A percentile compares a stretch with the other conserved stretches of the same genome.
phyloP scores from a whole-genome alignment of 2,797 vertebrate species.

The Hephaestus fuliginosus region DNA sequence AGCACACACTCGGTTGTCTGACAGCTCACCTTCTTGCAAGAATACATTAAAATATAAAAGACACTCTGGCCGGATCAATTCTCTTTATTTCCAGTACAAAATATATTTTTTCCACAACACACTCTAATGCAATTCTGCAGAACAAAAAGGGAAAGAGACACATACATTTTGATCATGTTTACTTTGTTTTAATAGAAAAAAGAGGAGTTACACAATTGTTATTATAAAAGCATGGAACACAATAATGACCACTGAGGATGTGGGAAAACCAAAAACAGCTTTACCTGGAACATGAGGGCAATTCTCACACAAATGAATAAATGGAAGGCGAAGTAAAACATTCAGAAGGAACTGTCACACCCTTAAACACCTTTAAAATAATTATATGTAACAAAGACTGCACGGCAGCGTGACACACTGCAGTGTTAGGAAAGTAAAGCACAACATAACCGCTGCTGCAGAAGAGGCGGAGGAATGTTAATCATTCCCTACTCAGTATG shows the following conservation, averaged over 20 bases:
- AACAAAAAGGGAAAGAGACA: neutral
- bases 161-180: constrained; percentile 24
- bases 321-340: constrained; percentile 46
- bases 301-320: constrained; percentile 45
- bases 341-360: constrained; percentile 25
- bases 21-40: too few relatives aligned
- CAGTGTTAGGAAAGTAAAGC: constrained; percentile 36
- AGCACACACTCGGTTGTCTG: too few relatives aligned
- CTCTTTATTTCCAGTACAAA: too few relatives aligned
- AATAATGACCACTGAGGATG: constrained; percentile 57
- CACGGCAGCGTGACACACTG: constrained; percentile 54
- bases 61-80: too few relatives aligned
- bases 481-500: constrained; percentile 38
- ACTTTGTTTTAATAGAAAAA: constrained; percentile 73
- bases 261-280: constrained; percentile 44
- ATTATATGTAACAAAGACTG: constrained; percentile 49
- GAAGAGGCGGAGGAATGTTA: constrained; percentile 35
- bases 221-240: constrained; percentile 75
- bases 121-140: neutral
- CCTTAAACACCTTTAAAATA: constrained; percentile 29
- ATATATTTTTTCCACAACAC: too few relatives aligned
- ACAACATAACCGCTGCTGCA: constrained; percentile 41
- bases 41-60: too few relatives aligned
- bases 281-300: constrained; percentile 30
- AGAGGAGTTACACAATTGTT: constrained; percentile 66